Conservation (phyloP, 1,140 invertebrate species). For the Ladona fulva region DNA sequence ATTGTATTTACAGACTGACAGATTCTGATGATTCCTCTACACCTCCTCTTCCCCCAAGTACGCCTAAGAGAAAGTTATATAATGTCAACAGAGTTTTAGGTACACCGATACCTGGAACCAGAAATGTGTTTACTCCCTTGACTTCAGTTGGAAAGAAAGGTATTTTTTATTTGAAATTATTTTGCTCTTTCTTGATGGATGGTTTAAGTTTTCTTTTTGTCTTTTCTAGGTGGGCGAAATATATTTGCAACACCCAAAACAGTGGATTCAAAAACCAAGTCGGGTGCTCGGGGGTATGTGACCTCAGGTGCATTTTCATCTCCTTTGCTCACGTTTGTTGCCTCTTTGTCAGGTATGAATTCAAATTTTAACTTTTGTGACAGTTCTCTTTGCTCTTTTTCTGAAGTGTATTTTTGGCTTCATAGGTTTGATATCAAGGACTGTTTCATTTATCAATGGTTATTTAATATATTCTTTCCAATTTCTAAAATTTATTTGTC, state of each 20-base stretch:
- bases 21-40: background rate
- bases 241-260: background rate
- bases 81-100: background rate
- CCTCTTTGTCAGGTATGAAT: background rate
- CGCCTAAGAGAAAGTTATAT: background rate
- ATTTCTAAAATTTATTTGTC: too few species aligned
- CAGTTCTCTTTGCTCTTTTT: too few species aligned
- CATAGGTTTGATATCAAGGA: too few species aligned
- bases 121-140: background rate
- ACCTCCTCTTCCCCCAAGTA: background rate
- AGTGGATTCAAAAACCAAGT: background rate
- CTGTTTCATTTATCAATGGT: too few species aligned
- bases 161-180: background rate
- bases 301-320: background rate
- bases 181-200: background rate
- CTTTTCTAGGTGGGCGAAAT: background rate
- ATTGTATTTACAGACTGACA: background rate
- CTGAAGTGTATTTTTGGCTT: too few species aligned
- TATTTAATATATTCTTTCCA: too few species aligned
- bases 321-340: background rate
- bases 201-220: background rate
- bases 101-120: background rate
- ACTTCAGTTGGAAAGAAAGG: background rate
- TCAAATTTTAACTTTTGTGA: too few species aligned
- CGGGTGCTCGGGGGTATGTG: background rate